Conservation (phyloP, 2,888 invertebrate genomes). For the Ochropleura plecta region DNA sequence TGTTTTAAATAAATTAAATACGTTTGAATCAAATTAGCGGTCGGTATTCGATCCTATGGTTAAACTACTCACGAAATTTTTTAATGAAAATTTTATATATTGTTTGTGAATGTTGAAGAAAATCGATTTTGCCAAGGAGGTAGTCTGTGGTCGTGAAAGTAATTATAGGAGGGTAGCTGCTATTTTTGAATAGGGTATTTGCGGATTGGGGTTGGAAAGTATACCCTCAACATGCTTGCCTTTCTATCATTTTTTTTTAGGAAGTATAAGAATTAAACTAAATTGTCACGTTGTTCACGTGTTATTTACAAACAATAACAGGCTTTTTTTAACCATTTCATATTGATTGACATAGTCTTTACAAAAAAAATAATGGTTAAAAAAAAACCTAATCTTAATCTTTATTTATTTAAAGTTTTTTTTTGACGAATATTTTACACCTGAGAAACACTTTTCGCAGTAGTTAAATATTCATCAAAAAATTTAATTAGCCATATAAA, state of each 20-base stretch:
- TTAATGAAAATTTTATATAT: neutral
- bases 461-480: neutral
- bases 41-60: neutral
- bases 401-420: no score
- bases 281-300: neutral
- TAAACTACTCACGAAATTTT: neutral
- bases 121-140: neutral
- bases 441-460: no score
- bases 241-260: neutral
- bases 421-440: no score
- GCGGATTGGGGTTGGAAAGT: neutral
- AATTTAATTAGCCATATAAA: neutral
- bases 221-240: neutral
- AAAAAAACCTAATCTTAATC: no score
- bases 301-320: neutral
- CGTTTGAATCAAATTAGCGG: constrained; percentile 18
- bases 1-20: constrained; percentile 25
- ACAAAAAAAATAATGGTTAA: no score
- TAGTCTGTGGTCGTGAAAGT: neutral
- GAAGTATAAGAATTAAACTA: neutral
- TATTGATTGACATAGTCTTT: neutral
- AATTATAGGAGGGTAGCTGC: neutral
- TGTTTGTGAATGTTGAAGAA: neutral
- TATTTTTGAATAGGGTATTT: neutral
- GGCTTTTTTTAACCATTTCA: neutral